These are phyloP conservation scores for Hylaea fasciaria DNA, from an alignment of 2,888 invertebrate species.

Conservation along the genomic window DNA sequence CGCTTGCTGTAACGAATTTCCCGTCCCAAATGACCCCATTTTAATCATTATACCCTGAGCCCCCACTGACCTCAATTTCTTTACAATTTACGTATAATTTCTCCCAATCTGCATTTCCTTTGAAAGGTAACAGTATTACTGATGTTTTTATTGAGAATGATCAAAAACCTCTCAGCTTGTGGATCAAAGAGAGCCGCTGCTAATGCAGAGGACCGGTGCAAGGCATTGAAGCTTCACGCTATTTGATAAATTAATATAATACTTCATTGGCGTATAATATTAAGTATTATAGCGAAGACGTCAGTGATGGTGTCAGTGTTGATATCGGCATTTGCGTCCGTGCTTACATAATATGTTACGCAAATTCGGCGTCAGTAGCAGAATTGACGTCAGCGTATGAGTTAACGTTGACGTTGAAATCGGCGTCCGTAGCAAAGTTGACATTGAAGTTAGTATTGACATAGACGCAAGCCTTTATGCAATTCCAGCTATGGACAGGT, in stretches of 20 bases:
- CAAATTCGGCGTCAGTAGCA: no score
- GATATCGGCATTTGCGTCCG: no score
- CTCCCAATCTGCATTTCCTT: conserved; percentile 23
- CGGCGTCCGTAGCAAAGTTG: no score
- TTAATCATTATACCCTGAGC: conserved; percentile 1
- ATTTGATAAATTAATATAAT: not conserved
- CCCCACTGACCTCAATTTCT: conserved; percentile 16
- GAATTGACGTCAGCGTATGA: no score
- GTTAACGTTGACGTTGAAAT: no score
- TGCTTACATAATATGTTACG: no score
- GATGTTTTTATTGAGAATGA: conserved; percentile 41
- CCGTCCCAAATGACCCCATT: not conserved
- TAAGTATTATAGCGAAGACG: no score
- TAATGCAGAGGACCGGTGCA: conserved; percentile 19
- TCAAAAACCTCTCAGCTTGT: conserved; percentile 34
- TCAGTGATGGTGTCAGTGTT: not conserved
- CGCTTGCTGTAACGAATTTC: not conserved
- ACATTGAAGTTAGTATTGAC: no score
- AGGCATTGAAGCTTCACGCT: not conserved
- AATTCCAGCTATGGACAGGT: no score
- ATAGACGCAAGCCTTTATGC: no score
- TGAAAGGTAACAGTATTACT: conserved; percentile 33
- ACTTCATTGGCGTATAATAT: no score
- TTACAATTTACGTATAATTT: conserved; percentile 3
- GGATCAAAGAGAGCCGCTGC: conserved; percentile 30